Conservation (phyloP, 2,888 invertebrate species). For the Cerceris ruficornis region DNA sequence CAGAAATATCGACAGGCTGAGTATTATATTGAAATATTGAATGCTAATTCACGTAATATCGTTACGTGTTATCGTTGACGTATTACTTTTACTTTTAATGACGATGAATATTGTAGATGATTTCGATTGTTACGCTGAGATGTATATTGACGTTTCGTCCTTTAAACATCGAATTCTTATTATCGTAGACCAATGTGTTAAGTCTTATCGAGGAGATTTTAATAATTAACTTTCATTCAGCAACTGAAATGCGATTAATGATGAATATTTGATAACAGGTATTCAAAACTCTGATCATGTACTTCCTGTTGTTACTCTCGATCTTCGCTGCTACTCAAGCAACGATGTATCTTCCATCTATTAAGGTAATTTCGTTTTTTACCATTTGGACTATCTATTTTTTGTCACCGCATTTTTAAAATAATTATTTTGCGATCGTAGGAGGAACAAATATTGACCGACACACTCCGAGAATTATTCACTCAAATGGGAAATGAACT, state of each 20-base stretch:
- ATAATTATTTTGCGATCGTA: conserved; percentile 17
- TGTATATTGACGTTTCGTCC: too few species aligned
- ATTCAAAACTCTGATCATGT: neutral
- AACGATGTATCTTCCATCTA: conserved; percentile 67
- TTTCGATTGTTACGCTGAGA: too few species aligned
- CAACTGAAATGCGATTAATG: neutral
- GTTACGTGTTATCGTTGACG: too few species aligned
- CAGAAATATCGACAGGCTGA: too few species aligned
- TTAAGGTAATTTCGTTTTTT: conserved; percentile 64
- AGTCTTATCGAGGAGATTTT: too few species aligned
- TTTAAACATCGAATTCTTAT: too few species aligned
- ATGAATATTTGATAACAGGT: neutral
- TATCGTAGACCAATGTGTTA: too few species aligned
- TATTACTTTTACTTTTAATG: too few species aligned
- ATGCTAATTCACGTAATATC: too few species aligned
- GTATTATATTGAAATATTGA: too few species aligned
- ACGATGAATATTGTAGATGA: too few species aligned
- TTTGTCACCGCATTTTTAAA: neutral
- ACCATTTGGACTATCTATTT: neutral
- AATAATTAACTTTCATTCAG: too few species aligned
- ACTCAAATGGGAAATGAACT: conserved; percentile 91
- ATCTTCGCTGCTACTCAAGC: conserved; percentile 63
- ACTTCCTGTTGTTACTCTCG: conserved; percentile 59
- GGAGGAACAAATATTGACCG: conserved; percentile 87
- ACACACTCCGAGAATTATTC: conserved; percentile 89